Base-by-base conservation (phyloP, 2,113 vertebrate species). In the Willisornis vidua region DNA sequence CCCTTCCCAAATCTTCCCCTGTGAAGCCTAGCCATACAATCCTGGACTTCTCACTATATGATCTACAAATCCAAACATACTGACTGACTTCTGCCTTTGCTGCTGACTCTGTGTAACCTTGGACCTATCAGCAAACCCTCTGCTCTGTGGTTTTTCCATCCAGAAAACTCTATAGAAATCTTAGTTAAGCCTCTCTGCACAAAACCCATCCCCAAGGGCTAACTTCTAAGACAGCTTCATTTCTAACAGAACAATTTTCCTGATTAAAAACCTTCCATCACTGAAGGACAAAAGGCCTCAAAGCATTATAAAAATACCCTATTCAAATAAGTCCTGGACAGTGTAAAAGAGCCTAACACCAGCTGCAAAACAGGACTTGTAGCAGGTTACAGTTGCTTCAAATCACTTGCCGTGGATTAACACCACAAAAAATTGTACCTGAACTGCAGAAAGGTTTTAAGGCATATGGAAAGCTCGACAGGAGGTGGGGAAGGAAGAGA, bases 231-330 rank as follows among this genome's bases (percentile, higher is more conserved):
- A 84, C 68, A 81, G 61, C 57, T 96, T 95, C 54, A 72, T 93
- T 93, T 93, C 92, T 89, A 96, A 93, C 3, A 8, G 88, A 89
- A 93, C 88, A 90, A 81, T 82, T 72, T 96, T 68, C 55, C 79
- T 90, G 57, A 94, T 91, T 94, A 91, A 96, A 91, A 95, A 76
- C 31, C 71, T 92, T 84, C 41, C 85, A 90, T 55, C 68, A 81
- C 73, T 94, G 92, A 96, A 96, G 93, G 89, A 92, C 85, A 94
- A 93, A 93, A 49, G 76, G 72, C 51, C 55, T 82, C 2, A 5
- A 85, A 90, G 82, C 45, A 80, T 68, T 86, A 84, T 59, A 48
- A 41, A 66, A 89, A 26, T 66, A 70, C 31, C 35, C n/a, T 1
- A 86, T 51, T 79, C 19, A 79, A 87, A 81, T n/a, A 41, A 86